A percentile compares a stretch with the other conserved stretches of the same genome.
Evolutionary conservation across 2,888 invertebrate genomes (phyloP).

Genomic region (Eugnorisma glareosa): DNA sequence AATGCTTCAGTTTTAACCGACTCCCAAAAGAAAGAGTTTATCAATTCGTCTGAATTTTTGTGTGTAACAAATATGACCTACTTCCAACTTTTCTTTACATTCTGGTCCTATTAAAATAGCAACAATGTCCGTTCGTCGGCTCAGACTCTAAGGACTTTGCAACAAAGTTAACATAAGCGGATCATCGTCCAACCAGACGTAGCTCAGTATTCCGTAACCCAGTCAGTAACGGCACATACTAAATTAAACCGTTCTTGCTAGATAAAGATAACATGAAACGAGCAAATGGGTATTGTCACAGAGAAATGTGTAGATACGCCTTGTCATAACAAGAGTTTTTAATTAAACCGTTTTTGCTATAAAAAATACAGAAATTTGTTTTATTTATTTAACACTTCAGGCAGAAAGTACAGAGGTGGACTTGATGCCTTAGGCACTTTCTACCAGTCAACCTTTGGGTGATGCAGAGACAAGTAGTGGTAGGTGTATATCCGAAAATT

Average conservation of each 20-base stretch:
- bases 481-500: too few relatives aligned
- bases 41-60: not conserved
- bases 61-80: not conserved
- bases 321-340: not conserved
- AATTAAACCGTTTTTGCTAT: not conserved
- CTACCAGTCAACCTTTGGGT: too few relatives aligned
- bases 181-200: slow-evolving; percentile 49
- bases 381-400: too few relatives aligned
- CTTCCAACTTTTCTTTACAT: not conserved
- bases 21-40: not conserved
- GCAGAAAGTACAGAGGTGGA: too few relatives aligned
- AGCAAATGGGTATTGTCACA: slow-evolving; percentile 78
- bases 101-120: slow-evolving; percentile 1
- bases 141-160: slow-evolving; percentile 15
- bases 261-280: slow-evolving; percentile 82
- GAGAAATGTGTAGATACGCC: slow-evolving; percentile 37
- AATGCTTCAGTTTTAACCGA: not conserved
- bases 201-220: slow-evolving; percentile 76
- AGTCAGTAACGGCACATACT: slow-evolving; percentile 81
- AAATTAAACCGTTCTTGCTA: slow-evolving; percentile 83
- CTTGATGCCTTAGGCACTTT: too few relatives aligned
- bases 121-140: slow-evolving; percentile 32
- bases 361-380: not conserved
- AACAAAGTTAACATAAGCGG: slow-evolving; percentile 61
- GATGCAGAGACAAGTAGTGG: too few relatives aligned